phyloP scores from a whole-genome alignment of 2,113 vertebrate species.

The Pica pica region DNA sequence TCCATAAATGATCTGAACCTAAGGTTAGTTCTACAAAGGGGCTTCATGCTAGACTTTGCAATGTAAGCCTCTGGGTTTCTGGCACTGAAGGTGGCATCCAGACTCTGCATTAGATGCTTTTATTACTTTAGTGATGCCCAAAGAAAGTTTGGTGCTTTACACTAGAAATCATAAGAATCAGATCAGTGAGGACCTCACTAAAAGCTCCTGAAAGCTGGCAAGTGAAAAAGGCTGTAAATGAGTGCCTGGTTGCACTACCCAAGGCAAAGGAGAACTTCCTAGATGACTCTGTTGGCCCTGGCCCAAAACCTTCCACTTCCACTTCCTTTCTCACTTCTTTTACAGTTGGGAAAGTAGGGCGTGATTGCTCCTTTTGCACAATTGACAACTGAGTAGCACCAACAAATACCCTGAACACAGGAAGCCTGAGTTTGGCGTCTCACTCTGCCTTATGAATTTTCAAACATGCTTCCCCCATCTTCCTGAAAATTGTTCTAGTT shows the following conservation, averaged over 20 bases:
- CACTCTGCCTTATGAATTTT: neutral
- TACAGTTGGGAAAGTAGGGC: neutral
- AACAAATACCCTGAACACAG: neutral
- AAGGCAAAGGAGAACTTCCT: neutral
- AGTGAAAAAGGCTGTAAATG: neutral
- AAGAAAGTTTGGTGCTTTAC: neutral
- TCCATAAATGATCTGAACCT: neutral
- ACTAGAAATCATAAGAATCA: neutral
- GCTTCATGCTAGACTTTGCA: neutral
- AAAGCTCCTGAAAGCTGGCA: neutral
- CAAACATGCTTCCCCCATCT: neutral
- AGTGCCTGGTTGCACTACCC: neutral
- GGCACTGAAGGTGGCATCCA: neutral
- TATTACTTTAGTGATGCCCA: neutral
- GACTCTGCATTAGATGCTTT: neutral
- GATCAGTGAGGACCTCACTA: neutral
- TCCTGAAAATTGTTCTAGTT: neutral
- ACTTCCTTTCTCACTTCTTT: neutral
- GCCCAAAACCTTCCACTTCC: neutral
- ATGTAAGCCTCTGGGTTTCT: neutral
- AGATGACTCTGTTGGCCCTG: neutral
- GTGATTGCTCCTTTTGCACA: neutral
- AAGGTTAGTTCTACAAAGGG: neutral
- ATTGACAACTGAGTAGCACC: fast-evolving
- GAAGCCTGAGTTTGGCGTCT: neutral